phyloP scores from a whole-genome alignment of 2,113 vertebrate species.

The Halichoeres trimaculatus region DNA sequence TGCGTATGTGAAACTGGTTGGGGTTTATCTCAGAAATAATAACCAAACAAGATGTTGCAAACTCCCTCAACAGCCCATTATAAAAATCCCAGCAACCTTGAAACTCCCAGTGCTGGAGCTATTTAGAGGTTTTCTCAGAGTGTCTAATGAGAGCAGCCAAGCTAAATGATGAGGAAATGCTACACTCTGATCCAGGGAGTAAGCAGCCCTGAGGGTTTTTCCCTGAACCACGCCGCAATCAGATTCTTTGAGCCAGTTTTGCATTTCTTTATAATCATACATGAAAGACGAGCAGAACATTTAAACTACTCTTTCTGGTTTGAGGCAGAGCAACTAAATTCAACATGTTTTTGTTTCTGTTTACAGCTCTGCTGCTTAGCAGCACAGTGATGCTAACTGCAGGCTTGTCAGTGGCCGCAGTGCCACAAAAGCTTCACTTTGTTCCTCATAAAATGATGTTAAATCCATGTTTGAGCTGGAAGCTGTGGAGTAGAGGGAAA shows the following conservation, averaged over 20 bases:
- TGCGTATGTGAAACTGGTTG: not conserved
- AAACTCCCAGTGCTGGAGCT: slow-evolving; percentile 2
- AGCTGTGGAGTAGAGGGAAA: not conserved
- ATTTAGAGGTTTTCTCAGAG: slow-evolving; percentile 21
- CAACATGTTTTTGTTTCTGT: slow-evolving; percentile 3
- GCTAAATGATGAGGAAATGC: slow-evolving; percentile 45
- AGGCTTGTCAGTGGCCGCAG: not conserved
- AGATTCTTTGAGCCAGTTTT: slow-evolving; percentile 14
- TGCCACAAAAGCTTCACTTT: not conserved
- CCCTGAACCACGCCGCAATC: slow-evolving; percentile 21
- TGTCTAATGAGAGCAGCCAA: slow-evolving; percentile 16
- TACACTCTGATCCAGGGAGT: slow-evolving; percentile 28
- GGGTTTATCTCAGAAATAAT: slow-evolving; percentile 7
- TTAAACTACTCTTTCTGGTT: not conserved
- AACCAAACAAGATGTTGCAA: slow-evolving; percentile 38
- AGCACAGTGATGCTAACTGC: not conserved
- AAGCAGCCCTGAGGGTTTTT: slow-evolving; percentile 4
- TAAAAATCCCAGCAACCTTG: slow-evolving; percentile 40
- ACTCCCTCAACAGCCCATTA: slow-evolving; percentile 31
- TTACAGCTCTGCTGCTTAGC: slow-evolving; percentile 7
- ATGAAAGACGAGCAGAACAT: not conserved
- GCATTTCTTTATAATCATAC: slow-evolving; percentile 17
- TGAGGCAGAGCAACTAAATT: not conserved
- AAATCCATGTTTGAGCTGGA: slow-evolving; percentile 1
- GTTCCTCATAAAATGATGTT: not conserved